Conservation (phyloP, 2,113 vertebrate genomes). For the Chrysemys picta region DNA sequence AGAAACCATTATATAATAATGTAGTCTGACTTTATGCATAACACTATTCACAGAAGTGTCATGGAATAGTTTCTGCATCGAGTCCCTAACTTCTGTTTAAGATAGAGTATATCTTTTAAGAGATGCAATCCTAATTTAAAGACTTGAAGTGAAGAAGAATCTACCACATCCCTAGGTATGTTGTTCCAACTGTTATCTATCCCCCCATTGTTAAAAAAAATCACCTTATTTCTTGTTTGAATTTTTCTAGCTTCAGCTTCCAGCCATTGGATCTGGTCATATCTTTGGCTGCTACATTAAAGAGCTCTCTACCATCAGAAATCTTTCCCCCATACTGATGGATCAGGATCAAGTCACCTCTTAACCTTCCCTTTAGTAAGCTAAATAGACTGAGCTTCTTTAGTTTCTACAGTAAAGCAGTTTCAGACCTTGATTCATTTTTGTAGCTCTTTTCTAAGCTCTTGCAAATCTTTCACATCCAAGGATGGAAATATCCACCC, state of each 20-base stretch:
- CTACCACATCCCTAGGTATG: neutral
- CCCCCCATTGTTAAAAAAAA: neutral
- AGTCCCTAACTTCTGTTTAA: conserved; percentile 18
- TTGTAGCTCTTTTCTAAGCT: neutral
- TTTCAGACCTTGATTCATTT: neutral
- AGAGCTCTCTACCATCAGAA: neutral
- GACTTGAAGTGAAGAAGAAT: neutral
- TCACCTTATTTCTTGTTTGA: neutral
- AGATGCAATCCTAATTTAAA: neutral
- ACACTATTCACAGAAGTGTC: conserved; percentile 3
- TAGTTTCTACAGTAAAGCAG: neutral
- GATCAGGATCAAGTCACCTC: neutral
- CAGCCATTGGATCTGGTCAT: neutral
- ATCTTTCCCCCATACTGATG: conserved; percentile 5
- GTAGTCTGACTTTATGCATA: conserved; percentile 25
- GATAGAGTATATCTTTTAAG: neutral
- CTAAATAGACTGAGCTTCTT: neutral
- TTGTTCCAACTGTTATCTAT: neutral
- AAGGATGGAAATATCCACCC: neutral
- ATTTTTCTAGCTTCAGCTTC: neutral
- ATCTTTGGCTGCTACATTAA: conserved; percentile 2
- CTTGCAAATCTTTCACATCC: neutral
- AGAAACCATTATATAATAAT: conserved; percentile 11
- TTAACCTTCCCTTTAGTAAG: conserved; percentile 19
- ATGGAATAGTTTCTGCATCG: conserved; percentile 44